Percentiles rank a stretch among this genome's conserved stretches.
Conservation (phyloP, 2,888 invertebrate species). For the Ochropacha duplaris region DNA sequence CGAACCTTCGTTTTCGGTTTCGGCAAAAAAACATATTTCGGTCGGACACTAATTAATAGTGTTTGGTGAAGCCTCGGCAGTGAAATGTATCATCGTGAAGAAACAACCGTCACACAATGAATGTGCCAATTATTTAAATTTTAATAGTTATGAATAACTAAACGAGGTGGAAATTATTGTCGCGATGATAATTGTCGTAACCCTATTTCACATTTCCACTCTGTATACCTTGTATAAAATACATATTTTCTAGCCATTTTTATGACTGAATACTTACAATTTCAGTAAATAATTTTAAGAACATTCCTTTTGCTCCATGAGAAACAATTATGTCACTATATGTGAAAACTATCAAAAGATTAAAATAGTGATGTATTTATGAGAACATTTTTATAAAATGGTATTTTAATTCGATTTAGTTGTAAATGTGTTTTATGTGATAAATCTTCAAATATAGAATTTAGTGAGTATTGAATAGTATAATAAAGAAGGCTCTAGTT, state of each 20-base stretch:
- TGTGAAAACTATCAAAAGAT: conserved; percentile 14
- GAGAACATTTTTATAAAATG: conserved; percentile 34
- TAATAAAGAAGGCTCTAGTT: conserved; percentile 32
- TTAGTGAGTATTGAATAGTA: conserved; percentile 33
- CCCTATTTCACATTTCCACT: neutral
- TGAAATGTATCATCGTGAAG: conserved; percentile 15
- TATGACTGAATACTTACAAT: conserved; percentile 2
- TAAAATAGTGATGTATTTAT: conserved; percentile 32
- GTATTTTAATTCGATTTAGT: conserved; percentile 32
- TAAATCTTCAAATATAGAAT: conserved; percentile 33
- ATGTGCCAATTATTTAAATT: conserved; percentile 42
- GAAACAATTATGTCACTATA: neutral
- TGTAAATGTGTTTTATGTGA: conserved; percentile 40
- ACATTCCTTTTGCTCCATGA: neutral
- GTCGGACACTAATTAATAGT: no score
- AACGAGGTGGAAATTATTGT: neutral
- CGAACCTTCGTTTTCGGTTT: no score
- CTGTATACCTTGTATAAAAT: neutral
- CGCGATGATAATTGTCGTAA: neutral
- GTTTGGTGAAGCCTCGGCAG: conserved; percentile 25
- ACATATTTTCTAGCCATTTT: conserved; percentile 1
- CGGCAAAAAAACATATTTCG: no score
- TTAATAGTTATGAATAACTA: neutral
- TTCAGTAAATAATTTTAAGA: neutral
- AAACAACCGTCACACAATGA: conserved; percentile 32